Evolutionary conservation across 2,888 invertebrate genomes (phyloP).

Genomic region (Bombyx huttoni): DNA sequence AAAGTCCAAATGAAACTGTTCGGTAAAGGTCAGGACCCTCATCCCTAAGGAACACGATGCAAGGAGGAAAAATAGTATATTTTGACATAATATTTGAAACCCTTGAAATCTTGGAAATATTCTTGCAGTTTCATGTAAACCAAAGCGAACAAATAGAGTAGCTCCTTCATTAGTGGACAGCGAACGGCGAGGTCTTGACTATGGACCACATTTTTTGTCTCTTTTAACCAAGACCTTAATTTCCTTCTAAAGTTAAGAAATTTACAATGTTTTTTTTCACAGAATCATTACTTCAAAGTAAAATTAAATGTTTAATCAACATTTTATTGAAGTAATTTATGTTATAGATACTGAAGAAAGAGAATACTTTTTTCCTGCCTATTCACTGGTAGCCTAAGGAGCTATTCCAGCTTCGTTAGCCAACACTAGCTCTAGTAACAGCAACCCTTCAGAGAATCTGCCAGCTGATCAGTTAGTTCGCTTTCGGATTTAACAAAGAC

Average conservation of each 20-base stretch:
- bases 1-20: no score
- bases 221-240: conserved; percentile 18
- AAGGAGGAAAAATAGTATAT: not conserved
- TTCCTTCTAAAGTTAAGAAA: conserved; percentile 4
- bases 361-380: no score
- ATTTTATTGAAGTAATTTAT: not conserved
- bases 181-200: conserved; percentile 38
- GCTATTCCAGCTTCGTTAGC: no score
- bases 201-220: conserved; percentile 51
- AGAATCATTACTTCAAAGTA: not conserved
- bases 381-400: no score
- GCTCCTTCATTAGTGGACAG: conserved; percentile 57
- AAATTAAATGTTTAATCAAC: not conserved
- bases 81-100: not conserved
- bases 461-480: no score
- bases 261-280: not conserved
- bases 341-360: not conserved
- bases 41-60: no score
- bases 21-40: no score
- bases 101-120: not conserved
- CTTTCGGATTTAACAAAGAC: no score
- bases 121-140: conserved; percentile 25
- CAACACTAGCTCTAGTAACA: no score
- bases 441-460: no score
- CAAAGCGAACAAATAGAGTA: conserved; percentile 24